Conservation (phyloP, 2,797 vertebrate species). For the Echeneis naucrates region DNA sequence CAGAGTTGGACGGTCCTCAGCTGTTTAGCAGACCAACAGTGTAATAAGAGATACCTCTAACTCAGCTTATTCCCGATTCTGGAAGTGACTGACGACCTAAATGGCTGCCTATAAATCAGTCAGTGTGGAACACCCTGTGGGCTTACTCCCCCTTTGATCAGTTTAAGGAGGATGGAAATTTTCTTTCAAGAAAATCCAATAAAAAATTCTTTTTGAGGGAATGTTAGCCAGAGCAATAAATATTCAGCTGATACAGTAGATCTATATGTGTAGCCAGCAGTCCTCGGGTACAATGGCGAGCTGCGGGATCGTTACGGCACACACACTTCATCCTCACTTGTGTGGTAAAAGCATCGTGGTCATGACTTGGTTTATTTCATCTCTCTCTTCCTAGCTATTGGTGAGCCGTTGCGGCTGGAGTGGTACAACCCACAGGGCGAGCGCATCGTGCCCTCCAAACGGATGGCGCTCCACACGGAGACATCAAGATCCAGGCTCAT, state of each 20-base stretch:
- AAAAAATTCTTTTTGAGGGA: slow-evolving; percentile 1
- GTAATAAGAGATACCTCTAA: neutral
- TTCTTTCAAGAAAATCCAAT: neutral
- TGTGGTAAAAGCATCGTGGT: neutral
- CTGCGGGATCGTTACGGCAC: slow-evolving; percentile 11
- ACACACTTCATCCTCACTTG: neutral
- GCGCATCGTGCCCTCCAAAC: slow-evolving; percentile 89
- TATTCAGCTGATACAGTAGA: neutral
- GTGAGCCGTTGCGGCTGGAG: slow-evolving; percentile 93
- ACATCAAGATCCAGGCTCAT: slow-evolving; percentile 91
- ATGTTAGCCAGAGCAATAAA: neutral
- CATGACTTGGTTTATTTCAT: neutral
- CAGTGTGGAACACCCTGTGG: neutral
- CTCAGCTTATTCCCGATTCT: neutral
- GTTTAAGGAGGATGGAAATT: neutral
- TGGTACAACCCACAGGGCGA: slow-evolving; percentile 98
- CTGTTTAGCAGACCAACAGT: slow-evolving; percentile 24
- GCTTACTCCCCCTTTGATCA: neutral
- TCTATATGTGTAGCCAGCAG: neutral
- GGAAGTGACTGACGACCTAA: neutral
- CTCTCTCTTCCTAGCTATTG: slow-evolving; percentile 85
- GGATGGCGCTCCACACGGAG: slow-evolving; percentile 93
- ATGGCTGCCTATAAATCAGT: neutral
- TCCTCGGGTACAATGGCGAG: neutral
- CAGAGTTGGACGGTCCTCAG: slow-evolving; percentile 23